Conservation (phyloP, 2,113 vertebrate species). For the Nyctereutes procyonoides region DNA sequence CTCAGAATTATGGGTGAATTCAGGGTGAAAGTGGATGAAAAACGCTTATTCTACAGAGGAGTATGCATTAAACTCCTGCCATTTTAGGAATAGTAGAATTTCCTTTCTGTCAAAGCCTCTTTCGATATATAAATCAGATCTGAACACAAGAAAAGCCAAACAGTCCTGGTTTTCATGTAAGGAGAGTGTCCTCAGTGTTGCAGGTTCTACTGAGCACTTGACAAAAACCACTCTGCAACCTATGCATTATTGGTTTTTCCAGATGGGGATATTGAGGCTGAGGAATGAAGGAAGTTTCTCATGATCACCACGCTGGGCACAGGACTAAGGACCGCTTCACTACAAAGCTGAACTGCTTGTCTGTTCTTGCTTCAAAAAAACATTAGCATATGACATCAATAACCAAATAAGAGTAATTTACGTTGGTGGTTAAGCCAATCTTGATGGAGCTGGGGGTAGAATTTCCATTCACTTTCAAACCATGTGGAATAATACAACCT, state of each 20-base stretch:
- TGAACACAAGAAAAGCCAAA: not conserved
- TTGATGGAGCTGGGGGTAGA: slow-evolving; percentile 59
- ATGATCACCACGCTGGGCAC: not conserved
- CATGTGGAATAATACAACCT: slow-evolving; percentile 67
- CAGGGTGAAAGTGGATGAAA: not conserved
- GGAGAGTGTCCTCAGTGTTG: not conserved
- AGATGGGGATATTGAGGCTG: not conserved
- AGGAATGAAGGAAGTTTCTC: not conserved
- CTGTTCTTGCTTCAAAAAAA: slow-evolving; percentile 63
- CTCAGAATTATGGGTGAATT: not conserved
- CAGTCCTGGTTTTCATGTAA: not conserved
- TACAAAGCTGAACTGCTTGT: slow-evolving; percentile 54
- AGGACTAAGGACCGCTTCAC: slow-evolving; percentile 6
- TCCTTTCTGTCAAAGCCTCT: slow-evolving; percentile 3
- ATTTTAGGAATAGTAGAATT: slow-evolving; percentile 8
- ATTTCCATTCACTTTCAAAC: slow-evolving; percentile 72
- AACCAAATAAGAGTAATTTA: slow-evolving; percentile 70
- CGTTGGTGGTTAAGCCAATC: slow-evolving; percentile 66
- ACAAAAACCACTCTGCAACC: not conserved
- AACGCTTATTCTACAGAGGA: not conserved
- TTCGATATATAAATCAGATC: not conserved
- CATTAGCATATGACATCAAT: slow-evolving; percentile 70
- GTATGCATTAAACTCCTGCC: not conserved
- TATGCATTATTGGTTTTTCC: not conserved
- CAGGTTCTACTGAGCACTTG: not conserved